Conservation (phyloP, 2,888 invertebrate species). For the Scaptomyza caliginosa region DNA sequence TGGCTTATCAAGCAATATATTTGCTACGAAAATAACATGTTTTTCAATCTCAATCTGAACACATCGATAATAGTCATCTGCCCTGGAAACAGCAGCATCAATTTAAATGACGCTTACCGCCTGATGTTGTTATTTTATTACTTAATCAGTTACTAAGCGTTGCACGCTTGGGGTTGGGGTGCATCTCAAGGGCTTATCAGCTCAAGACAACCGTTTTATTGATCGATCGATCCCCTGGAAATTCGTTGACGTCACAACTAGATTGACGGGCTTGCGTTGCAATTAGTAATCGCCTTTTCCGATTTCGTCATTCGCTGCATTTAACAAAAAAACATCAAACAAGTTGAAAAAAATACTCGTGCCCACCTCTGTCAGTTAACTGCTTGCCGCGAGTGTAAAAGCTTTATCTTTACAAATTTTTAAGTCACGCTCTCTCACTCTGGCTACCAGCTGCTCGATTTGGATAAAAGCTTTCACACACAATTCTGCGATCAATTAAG, state of each 20-base stretch:
- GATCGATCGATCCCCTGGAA: slow-evolving; percentile 44
- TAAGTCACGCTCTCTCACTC: slow-evolving; percentile 42
- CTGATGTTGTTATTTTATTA: slow-evolving; percentile 34
- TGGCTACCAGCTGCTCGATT: not conserved
- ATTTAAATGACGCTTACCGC: slow-evolving; percentile 53
- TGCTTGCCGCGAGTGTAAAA: slow-evolving; percentile 16
- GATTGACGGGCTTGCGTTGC: slow-evolving; percentile 22
- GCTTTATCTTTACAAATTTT: slow-evolving; percentile 24
- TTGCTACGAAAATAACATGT: slow-evolving; percentile 75
- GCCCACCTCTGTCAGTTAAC: slow-evolving; percentile 4
- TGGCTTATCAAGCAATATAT: slow-evolving; percentile 56
- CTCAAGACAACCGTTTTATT: slow-evolving; percentile 22
- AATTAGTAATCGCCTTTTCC: slow-evolving; percentile 36
- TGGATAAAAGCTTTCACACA: slow-evolving; percentile 39
- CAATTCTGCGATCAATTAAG: not conserved
- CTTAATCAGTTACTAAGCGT: slow-evolving; percentile 51
- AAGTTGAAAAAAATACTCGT: slow-evolving; percentile 48
- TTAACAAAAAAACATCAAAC: slow-evolving; percentile 45
- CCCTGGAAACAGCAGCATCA: slow-evolving; percentile 24
- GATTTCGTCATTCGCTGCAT: slow-evolving; percentile 65
- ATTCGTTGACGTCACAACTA: slow-evolving; percentile 63
- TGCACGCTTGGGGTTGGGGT: slow-evolving; percentile 13
- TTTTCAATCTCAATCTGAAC: slow-evolving; percentile 55
- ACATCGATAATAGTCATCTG: slow-evolving; percentile 10
- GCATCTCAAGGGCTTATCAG: slow-evolving; percentile 49